Base-by-base conservation (phyloP, 2,113 vertebrate genomes). In the Rhinoptilus africanus region DNA sequence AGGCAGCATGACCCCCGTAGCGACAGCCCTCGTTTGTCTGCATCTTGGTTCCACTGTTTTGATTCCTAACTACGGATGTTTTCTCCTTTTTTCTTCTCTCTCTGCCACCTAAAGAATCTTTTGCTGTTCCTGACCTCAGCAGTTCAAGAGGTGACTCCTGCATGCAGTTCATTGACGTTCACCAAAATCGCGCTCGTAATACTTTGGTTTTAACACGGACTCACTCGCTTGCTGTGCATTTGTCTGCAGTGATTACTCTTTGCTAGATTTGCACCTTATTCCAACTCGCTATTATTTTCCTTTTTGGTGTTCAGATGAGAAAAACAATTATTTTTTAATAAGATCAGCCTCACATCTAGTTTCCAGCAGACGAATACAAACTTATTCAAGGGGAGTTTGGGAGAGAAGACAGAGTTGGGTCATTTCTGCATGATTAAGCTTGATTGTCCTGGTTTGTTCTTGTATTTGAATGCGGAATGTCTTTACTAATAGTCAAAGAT, bases 91-190 rank as follows among this genome's bases (percentile, higher is more conserved):
- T 97, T 94, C 97, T 98, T 98, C 92, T 98, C 94, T 94, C 96
- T 97, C 96, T 98, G 96, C 98, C 97, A 94, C 97, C 92, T 98
- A 99, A 99, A 99, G 99, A 99, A 98, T 99, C 99, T 99, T 99
- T 99, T 99, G 98, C 99, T 98, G 99, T 99, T 99, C 99, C 99
- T 98, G 99, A 99, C 98, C 99, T 99, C 99, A 99, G 99, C 99
- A 99, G 99, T 99, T 98, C 99, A 98, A 99, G 99, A 99, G 99
- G 99, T 99, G 99, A 99, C 97, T 98, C 98, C 98, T 98, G 98
- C 98, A 98, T 98, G 98, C 97, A 98, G 96, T 97, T 96, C 93
- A 85, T 93, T 97, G 92, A 93, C 95, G 94, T 57, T 97, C 97
- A 97, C 97, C 97, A 82, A 85, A 93, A 57, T 94, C 81, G 77